phyloP scores from a whole-genome alignment of 2,888 invertebrate species.

The Pediacus dermestoides region DNA sequence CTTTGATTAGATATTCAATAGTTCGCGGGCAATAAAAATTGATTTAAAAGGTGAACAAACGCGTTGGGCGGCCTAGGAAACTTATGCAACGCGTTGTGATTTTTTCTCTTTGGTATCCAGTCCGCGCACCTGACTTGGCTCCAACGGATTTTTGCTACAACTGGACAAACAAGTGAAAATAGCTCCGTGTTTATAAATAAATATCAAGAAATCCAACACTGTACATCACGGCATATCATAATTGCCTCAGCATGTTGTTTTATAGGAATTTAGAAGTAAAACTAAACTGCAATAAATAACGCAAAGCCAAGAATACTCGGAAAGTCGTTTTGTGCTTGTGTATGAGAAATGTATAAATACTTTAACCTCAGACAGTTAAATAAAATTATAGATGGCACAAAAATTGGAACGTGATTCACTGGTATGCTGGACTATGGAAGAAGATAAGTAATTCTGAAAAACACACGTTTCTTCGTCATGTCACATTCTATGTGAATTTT shows the following conservation, averaged over 20 bases:
- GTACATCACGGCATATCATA: slow-evolving; percentile 16
- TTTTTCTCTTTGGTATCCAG: no score
- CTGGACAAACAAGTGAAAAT: not conserved
- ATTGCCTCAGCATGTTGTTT: slow-evolving; percentile 17
- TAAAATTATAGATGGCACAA: slow-evolving; percentile 13
- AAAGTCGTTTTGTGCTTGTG: slow-evolving; percentile 5
- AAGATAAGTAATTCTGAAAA: no score
- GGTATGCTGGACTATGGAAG: not conserved
- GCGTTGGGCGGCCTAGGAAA: slow-evolving; percentile 10
- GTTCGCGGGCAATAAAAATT: slow-evolving; percentile 9
- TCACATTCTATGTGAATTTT: slow-evolving; percentile 1
- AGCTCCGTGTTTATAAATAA: not conserved
- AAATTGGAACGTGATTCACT: slow-evolving; percentile 16
- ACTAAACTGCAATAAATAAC: slow-evolving; percentile 14
- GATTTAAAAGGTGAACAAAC: slow-evolving; percentile 9
- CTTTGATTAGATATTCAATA: slow-evolving; percentile 20
- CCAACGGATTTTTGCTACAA: no score
- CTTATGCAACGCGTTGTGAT: no score
- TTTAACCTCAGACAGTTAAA: slow-evolving; percentile 11
- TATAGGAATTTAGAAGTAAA: slow-evolving; percentile 13
- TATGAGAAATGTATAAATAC: slow-evolving; percentile 6
- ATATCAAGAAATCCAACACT: not conserved
- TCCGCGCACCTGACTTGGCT: no score
- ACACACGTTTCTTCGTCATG: no score
- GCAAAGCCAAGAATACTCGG: slow-evolving; percentile 9